Conservation (phyloP, 2,888 invertebrate genomes). For the Amblyjoppa fuscipennis region DNA sequence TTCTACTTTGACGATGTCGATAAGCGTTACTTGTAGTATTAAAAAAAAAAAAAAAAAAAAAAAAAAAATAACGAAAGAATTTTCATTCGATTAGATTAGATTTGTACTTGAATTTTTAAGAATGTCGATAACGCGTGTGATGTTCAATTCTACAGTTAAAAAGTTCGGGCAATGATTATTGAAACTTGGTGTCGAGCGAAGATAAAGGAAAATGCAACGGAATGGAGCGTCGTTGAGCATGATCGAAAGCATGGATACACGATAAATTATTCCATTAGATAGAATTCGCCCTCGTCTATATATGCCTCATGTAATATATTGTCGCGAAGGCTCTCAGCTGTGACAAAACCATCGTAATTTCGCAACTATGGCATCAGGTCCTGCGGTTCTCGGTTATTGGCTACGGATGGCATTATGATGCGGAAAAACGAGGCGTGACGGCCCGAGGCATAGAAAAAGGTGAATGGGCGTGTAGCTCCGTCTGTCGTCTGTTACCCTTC, state of each 20-base stretch:
- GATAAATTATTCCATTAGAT: slow-evolving; percentile 62
- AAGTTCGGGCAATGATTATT: background rate
- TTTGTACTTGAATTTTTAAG: background rate
- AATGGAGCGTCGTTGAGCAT: slow-evolving; percentile 1
- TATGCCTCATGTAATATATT: slow-evolving; percentile 18
- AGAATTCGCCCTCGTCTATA: slow-evolving; percentile 26
- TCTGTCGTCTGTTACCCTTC: slow-evolving; percentile 59
- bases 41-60: too few species aligned
- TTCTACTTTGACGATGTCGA: too few species aligned
- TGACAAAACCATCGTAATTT: slow-evolving; percentile 68
- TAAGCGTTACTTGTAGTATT: too few species aligned
- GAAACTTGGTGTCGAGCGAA: background rate
- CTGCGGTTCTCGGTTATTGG: slow-evolving; percentile 66
- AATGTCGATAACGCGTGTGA: background rate
- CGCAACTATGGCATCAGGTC: slow-evolving; percentile 58
- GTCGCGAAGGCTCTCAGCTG: slow-evolving; percentile 61
- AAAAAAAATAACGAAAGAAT: too few species aligned
- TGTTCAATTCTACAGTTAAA: background rate
- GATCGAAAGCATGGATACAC: slow-evolving; percentile 32
- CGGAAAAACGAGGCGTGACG: slow-evolving; percentile 68
- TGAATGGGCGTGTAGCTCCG: slow-evolving; percentile 64
- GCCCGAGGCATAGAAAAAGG: slow-evolving; percentile 40
- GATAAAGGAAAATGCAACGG: background rate
- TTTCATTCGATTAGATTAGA: too few species aligned
- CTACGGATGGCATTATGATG: slow-evolving; percentile 68